phyloP scores from a whole-genome alignment of 2,797 vertebrate genomes.

The Betta splendens region DNA sequence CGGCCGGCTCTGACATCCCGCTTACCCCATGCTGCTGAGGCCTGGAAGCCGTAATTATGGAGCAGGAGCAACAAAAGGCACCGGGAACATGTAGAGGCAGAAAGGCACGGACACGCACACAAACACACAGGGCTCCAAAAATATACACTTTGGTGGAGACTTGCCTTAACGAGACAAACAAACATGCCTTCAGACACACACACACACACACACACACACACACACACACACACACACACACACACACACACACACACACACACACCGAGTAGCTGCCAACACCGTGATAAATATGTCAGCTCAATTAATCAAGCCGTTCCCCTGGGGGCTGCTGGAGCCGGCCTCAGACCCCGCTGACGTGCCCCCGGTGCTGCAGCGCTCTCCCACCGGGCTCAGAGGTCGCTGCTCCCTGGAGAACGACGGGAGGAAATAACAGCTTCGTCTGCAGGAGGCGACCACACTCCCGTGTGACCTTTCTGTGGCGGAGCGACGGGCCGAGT shows the following conservation, averaged over 20 bases:
- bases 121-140: background rate
- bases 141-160: background rate
- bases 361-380: conserved; percentile 52
- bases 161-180: conserved; percentile 3
- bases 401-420: conserved; percentile 58
- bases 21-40: conserved; percentile 60
- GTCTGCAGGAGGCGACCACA: conserved; percentile 54
- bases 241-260: conserved; percentile 24
- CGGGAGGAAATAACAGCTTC: conserved; percentile 65
- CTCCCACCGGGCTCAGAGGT: conserved; percentile 52
- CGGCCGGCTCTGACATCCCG: conserved; percentile 59
- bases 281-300: conserved; percentile 76
- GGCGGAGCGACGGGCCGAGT: too few relatives aligned
- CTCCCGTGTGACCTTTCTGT: conserved; percentile 48
- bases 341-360: conserved; percentile 60
- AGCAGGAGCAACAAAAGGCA: conserved; percentile 19
- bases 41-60: conserved; percentile 72
- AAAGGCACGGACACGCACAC: background rate
- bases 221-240: conserved; percentile 25
- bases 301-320: conserved; percentile 70
- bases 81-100: background rate
- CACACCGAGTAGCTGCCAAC: conserved; percentile 47
- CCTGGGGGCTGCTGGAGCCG: conserved; percentile 66
- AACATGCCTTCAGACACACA: conserved; percentile 14
- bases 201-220: conserved; percentile 21